These are phyloP conservation scores for Eupithecia insigniata DNA, from an alignment of 2,888 invertebrate species.

Conservation along the genomic window DNA sequence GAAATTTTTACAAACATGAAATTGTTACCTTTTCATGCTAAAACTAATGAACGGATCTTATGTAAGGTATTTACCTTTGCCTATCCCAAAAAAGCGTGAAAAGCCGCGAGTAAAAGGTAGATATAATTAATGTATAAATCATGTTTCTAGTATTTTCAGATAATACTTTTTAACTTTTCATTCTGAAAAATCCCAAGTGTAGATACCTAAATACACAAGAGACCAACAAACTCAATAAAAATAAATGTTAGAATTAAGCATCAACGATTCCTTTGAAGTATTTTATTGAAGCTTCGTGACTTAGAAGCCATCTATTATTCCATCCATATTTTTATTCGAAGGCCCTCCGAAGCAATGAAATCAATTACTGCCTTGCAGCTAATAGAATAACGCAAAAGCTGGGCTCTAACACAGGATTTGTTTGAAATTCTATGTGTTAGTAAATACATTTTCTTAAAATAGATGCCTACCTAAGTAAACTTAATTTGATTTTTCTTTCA, in stretches of 20 bases:
- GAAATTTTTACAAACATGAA: no score
- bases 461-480: no score
- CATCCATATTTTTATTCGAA: conserved; percentile 31
- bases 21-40: not conserved
- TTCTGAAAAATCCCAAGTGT: not conserved
- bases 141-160: not conserved
- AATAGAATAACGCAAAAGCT: conserved; percentile 33
- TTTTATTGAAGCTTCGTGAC: conserved; percentile 34
- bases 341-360: conserved; percentile 31
- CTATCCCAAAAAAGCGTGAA: not conserved
- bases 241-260: not conserved
- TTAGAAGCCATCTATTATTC: conserved; percentile 15
- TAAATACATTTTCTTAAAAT: no score
- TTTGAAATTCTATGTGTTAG: not conserved
- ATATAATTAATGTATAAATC: not conserved
- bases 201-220: not conserved
- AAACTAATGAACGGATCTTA: not conserved
- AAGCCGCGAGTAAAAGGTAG: not conserved
- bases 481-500: not conserved
- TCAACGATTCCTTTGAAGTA: conserved; percentile 17
- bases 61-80: no score
- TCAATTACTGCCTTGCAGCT: conserved; percentile 36
- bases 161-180: no score
- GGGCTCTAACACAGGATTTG: not conserved
- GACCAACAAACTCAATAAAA: not conserved